A percentile compares a stretch with the other conserved stretches of the same genome.
Conservation (phyloP, 2,113 vertebrate species). For the Callaeas wilsoni region DNA sequence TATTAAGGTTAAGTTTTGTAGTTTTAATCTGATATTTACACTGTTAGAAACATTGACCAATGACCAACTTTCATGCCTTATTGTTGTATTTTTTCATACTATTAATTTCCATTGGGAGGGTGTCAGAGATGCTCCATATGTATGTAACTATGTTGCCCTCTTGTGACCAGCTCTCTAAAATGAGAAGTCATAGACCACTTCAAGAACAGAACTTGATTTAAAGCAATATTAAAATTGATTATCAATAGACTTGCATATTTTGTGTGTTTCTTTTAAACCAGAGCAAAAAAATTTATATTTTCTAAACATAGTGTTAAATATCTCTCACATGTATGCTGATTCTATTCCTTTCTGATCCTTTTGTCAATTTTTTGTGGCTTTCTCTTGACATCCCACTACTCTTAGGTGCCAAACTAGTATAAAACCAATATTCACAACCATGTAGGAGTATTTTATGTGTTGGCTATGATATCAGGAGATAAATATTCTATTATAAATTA, state of each 20-base stretch:
- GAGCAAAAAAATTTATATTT: background rate
- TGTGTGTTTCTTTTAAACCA: background rate
- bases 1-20: background rate
- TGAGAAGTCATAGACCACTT: background rate
- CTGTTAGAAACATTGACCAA: background rate
- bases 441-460: background rate
- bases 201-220: background rate
- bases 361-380: background rate
- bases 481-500: background rate
- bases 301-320: background rate
- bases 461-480: background rate
- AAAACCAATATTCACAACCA: background rate
- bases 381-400: background rate
- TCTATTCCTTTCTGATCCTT: background rate
- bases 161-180: conserved; percentile 45
- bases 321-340: background rate
- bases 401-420: background rate
- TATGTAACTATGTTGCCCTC: conserved; percentile 49
- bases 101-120: background rate
- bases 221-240: background rate
- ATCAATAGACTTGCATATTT: background rate
- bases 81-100: background rate
- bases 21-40: background rate
- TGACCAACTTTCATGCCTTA: background rate
- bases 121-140: background rate